Base-by-base conservation (phyloP, 2,888 invertebrate genomes). In the Argynnis bischoffii region DNA sequence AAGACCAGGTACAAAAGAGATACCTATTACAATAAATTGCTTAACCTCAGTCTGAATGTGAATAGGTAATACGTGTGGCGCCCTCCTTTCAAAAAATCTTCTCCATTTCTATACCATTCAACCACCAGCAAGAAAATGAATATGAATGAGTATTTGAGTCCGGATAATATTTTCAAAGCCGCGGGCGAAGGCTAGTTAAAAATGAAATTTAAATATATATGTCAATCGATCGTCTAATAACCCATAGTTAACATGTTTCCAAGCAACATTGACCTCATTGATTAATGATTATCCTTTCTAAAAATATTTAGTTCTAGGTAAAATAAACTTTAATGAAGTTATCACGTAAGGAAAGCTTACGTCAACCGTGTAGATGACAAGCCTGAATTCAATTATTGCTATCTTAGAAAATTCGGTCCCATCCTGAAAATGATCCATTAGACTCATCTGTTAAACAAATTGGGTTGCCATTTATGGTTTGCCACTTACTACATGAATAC, bases 201-300 rank as follows among this genome's bases (percentile, higher is more conserved):
- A 41, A 11, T 41, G 11, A 11, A 41, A 41, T 41, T 41, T 11
- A 41, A 41, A 55, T 41, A 14, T 35, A 55, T n/a, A 11, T 59
- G n/a, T 26, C 47, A 47, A 48, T 59, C 26, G 59, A 59, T 48
- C n/a, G 48, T 59, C 26, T 59, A 48, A 48, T 57, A 57, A n/a
- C n/a, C n/a, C n/a, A 13, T 48, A 59, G 21, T 59, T 26, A 3
- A 48, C 13, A 59, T n/a, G 26, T 48, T 59, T 59, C 31, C 47
- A 48, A 59, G 48, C 59, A 26, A 13, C 47, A 48, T 48, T 47
- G 57, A 48, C 47, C 47, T 26, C n/a, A 46, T 47, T 41, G 35
- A 41, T 41, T 21, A 21, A 26, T 57, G 47, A 57, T 57, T 47
- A 46, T 26, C 6, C 57, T 47, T 26, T 47, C 47, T 13, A 48